Conservation (phyloP, 2,797 vertebrate genomes). For the Rallus crepitans region DNA sequence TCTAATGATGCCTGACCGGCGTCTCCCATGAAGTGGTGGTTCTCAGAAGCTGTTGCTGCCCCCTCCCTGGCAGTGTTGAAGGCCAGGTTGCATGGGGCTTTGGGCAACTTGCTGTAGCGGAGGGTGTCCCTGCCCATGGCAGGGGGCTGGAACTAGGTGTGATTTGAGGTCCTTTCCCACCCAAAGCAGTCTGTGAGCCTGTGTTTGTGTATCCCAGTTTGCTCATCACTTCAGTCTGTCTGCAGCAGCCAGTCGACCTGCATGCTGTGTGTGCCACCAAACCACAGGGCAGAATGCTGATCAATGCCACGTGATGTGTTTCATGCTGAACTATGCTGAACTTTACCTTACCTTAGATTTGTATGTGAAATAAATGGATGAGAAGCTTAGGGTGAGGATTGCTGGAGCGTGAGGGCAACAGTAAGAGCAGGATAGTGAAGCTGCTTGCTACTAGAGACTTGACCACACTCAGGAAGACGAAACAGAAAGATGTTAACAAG, state of each 20-base stretch:
- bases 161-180: not conserved
- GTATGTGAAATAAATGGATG: rapidly evolving
- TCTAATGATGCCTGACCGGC: rapidly evolving
- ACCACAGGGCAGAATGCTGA: not conserved
- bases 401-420: rapidly evolving
- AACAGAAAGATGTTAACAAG: not conserved
- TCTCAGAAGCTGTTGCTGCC: not conserved
- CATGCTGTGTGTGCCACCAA: not conserved
- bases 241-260: rapidly evolving
- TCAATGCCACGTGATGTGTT: too few species aligned
- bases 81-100: not conserved
- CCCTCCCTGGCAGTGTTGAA: not conserved
- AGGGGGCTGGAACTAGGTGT: rapidly evolving
- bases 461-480: not conserved
- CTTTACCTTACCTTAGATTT: not conserved
- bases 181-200: not conserved
- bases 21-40: rapidly evolving
- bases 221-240: rapidly evolving
- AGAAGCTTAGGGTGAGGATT: not conserved
- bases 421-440: not conserved
- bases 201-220: rapidly evolving
- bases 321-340: rapidly evolving
- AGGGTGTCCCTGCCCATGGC: not conserved
- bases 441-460: not conserved
- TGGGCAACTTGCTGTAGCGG: not conserved